These are phyloP conservation scores for Zoanthus sansibaricus DNA, from an alignment of 92 coral and sea anemone species.

Conservation along the genomic window DNA sequence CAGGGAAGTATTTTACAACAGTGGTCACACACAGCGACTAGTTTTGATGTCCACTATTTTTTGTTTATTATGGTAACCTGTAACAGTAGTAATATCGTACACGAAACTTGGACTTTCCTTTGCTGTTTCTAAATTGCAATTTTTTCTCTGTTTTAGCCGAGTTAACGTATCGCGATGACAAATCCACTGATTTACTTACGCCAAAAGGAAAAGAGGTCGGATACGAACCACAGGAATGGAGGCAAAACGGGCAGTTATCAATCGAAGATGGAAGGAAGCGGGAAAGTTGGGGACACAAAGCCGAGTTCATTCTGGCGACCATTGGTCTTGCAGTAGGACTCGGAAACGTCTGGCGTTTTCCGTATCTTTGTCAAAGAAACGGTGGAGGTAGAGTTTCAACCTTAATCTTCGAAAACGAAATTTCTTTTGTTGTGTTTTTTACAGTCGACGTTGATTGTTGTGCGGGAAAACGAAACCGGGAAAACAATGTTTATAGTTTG, in stretches of 20 bases:
- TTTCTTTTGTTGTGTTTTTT: neutral
- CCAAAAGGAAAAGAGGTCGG: constrained; percentile 57
- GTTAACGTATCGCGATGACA: constrained; percentile 72
- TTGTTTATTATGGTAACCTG: neutral
- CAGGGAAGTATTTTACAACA: neutral
- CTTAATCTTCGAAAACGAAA: neutral
- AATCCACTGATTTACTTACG: constrained; percentile 82
- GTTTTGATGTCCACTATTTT: neutral
- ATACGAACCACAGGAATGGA: constrained; percentile 66
- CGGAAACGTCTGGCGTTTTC: constrained; percentile 92
- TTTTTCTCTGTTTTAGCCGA: constrained; percentile 31
- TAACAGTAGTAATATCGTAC: neutral
- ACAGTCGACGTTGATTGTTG: neutral
- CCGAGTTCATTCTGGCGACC: constrained; percentile 86
- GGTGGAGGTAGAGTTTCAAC: constrained; percentile 78
- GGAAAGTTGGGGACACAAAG: constrained; percentile 90
- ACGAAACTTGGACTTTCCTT: neutral
- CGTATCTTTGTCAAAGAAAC: constrained; percentile 87
- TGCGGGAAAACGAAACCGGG: constrained; percentile 7
- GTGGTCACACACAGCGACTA: neutral
- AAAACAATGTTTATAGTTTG: neutral
- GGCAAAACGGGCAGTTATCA: constrained; percentile 45
- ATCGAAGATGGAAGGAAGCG: constrained; percentile 60
- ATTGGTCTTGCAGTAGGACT: constrained; percentile 91
- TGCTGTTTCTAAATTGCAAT: neutral